Evolutionary conservation across 2,797 vertebrate genomes (phyloP).

Genomic region (Catharus ustulatus): DNA sequence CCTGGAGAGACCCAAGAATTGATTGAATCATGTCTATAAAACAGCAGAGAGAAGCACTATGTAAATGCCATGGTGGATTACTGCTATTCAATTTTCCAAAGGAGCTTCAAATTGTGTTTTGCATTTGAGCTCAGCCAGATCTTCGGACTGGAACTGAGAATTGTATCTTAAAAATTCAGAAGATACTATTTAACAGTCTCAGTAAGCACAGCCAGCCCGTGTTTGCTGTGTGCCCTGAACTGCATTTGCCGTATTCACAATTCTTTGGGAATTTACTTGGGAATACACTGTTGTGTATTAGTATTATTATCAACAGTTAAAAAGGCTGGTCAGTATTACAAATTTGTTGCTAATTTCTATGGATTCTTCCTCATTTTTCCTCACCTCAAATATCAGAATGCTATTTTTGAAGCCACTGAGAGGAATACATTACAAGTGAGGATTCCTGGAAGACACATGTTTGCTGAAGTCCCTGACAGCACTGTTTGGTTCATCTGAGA

Average conservation of each 20-base stretch:
- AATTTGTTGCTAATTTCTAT: neutral
- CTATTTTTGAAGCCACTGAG: neutral
- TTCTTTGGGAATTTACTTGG: neutral
- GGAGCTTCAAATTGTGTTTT: neutral
- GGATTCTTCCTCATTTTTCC: neutral
- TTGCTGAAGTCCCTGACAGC: neutral
- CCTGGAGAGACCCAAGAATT: neutral
- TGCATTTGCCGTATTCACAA: neutral
- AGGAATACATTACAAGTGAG: neutral
- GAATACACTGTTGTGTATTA: neutral
- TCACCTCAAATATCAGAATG: neutral
- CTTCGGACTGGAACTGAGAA: neutral
- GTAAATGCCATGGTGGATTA: neutral
- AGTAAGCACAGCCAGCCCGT: neutral
- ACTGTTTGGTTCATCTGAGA: neutral
- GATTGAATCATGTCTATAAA: constrained; percentile 2
- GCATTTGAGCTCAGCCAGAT: neutral
- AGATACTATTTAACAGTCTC: neutral
- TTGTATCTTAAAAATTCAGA: neutral
- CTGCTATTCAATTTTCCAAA: neutral
- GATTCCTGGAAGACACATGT: constrained; percentile 7
- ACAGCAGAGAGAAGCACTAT: neutral
- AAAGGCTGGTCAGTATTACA: neutral
- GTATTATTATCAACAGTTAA: neutral
- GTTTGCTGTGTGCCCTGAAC: neutral